Evolutionary conservation across 1,140 invertebrate genomes (phyloP), one percentile per base, ranked within the genome.

Genomic region (Tachypleus tridentatus): DNA sequence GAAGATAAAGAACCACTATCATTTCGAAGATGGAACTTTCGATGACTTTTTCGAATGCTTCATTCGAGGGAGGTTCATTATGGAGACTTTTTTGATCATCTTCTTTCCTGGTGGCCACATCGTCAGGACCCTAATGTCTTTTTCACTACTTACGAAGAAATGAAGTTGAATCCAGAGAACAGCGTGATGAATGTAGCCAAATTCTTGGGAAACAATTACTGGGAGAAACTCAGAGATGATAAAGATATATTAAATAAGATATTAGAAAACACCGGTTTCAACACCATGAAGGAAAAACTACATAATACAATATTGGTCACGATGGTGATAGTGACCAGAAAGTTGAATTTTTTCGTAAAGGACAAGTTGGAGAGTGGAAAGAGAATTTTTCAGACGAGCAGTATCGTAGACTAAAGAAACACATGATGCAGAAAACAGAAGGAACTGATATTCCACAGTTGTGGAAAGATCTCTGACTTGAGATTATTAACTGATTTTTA

Each of bases 21-120:
- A 29, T 29, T 29, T 29, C 29, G 29, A 29, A 29, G 50, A 62
- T 50, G 51, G 51, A 50, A 47, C 68, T 5, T 67, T 69, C 57
- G 63, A 64, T 11, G 60, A 69, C 11, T 69, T 67, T 11, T 66
- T 69, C 29, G 63, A 67, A 49, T 61, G 54, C 7, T 69, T 69
- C 49, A 63, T 69, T 48, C 61, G 64, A 57, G 68, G 68, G n/a
- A 66, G 7, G 63, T 64, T 3, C 63, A 62, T 3, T 69, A 67
- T 57, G 68, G 68, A 0, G 65, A 64, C 63, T 69, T 67, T 47
- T 69, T 69, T 29, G 68, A 67, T n/a, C 68, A 69, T 49, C 62
- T 69, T 5, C 53, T 66, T 5, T 67, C 65, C 4, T 69, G 68
- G 68, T 70, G 69, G n/a, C 4, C 11, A 3, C 62, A 62, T 49